Evolutionary conservation across 2,113 vertebrate genomes (phyloP), one percentile per base, ranked within the genome.

Genomic region (Daboia siamensis): DNA sequence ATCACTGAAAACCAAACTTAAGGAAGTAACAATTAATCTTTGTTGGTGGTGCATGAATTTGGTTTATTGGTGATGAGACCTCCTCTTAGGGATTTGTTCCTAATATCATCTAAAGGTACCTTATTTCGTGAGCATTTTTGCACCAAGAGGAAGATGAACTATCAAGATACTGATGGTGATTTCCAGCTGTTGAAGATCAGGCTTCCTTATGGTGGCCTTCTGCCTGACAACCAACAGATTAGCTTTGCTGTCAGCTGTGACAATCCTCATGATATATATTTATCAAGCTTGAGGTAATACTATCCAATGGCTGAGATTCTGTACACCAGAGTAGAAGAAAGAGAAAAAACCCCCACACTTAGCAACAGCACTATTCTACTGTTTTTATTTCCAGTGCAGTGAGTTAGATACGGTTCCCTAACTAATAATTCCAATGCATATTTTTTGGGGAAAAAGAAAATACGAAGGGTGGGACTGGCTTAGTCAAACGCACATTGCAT

Each of bases 351-450:
- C 8, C 8, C 8, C 48, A 51, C 94, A 95, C 94, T 96, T 95
- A 96, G 89, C 90, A 86, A 86, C 90, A 93, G 91, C 95, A 93
- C 94, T 96, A 92, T 95, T 96, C 94, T 94, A 86, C 89, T 93
- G 93, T 93, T 95, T 86, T 87, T 90, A 93, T 95, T 97, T 97
- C 95, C 93, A 94, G 59, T 93, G 92, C 94, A 94, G 3, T 95
- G 96, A 59, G 51, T 91, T 54, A 90, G 96, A 91, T 92, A 94
- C 88, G 39, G 93, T 94, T 95, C 96, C 91, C 84, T 91, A 96
- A 95, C 94, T 91, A 94, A 93, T 95, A 97, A 95, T 80, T 26
- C 55, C 90, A 96, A 88, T 91, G 94, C 93, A 91, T 88, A 95
- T 93, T 90, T 94, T 52, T 89, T 0, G 17, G 93, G 89, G 91